Base-by-base conservation (phyloP, 1,140 invertebrate genomes). In the Drosophila nasuta region DNA sequence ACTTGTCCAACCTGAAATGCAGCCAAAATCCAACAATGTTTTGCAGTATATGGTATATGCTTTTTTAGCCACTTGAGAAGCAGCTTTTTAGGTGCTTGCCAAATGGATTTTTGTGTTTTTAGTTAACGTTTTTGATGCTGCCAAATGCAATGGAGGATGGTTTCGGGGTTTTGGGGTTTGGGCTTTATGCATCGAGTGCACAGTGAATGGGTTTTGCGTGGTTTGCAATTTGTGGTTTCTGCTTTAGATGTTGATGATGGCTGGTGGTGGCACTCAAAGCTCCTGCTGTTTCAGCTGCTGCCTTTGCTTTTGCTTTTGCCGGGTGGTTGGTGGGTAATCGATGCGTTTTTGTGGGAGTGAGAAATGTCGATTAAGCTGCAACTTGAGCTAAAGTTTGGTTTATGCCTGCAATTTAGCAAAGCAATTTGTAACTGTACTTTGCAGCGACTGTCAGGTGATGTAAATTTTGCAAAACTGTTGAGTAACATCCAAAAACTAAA, bases 171-270 rank as follows among this genome's bases (percentile, higher is more conserved):
- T 11, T 17, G 60, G 46, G 13, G 46, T 41, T 43, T 43, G 20
- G 20, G 20, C 20, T 25, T 25, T 25, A 25, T 43, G 41, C 41
- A 43, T 43, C 11, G 58, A 15, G 59, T 69, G 58, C 67, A 67
- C 51, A 71, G 60, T 70, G 54, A 80, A 77, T 85, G 81, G 59
- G 46, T 30, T 79, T 77, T 72, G 58, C 43, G 57, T 77, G 62
- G 67, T 28, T 46, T 68, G 79, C 71, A 70, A 77, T 83, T 83
- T 83, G 81, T 67, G 73, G 72, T 60, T 63, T 70, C 49, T 43
- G 54, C 65, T 74, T 60, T 15, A 48, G 45, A 30, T 72, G 49
- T 8, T 20, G 13, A n/a, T 13, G 11, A 0, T 46, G 11, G n/a
- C 2, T 46, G n/a, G 45, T 17, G 17, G 25, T 69, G 35, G 56